Percentiles rank a stretch among this genome's conserved stretches.
phyloP scores from a whole-genome alignment of 2,888 invertebrate species.

The Mythimna albipuncta region DNA sequence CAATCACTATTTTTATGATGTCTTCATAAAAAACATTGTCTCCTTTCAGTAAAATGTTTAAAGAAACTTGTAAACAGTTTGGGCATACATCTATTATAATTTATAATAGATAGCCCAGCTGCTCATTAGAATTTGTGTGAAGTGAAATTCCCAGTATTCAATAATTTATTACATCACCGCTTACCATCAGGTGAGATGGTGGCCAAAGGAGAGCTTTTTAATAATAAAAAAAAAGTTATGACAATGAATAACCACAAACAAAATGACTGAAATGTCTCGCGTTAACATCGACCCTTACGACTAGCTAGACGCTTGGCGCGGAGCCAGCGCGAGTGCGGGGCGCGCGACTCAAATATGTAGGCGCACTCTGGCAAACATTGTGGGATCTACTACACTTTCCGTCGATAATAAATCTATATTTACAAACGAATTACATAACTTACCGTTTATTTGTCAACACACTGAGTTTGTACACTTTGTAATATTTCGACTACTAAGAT shows the following conservation, averaged over 20 bases:
- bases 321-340: conserved; percentile 53
- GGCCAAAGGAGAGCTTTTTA: no score
- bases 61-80: conserved; percentile 6
- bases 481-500: conserved; percentile 5
- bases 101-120: background rate
- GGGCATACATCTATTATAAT: conserved; percentile 2
- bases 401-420: conserved; percentile 72
- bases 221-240: background rate
- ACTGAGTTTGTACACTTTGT: conserved; percentile 38
- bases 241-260: conserved; percentile 42
- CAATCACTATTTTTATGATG: conserved; percentile 8
- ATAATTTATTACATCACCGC: conserved; percentile 6
- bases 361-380: conserved; percentile 69
- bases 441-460: conserved; percentile 60
- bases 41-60: background rate
- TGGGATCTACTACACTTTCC: conserved; percentile 63
- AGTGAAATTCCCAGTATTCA: conserved; percentile 12
- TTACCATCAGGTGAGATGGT: no score
- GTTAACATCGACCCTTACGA: conserved; percentile 53
- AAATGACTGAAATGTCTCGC: conserved; percentile 37
- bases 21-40: conserved; percentile 2
- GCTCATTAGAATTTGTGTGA: conserved; percentile 12
- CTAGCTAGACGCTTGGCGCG: conserved; percentile 55
- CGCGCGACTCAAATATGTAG: conserved; percentile 59
- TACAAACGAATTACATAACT: conserved; percentile 62